Percentiles rank a stretch among this genome's conserved stretches.
Evolutionary conservation across 2,797 vertebrate genomes (phyloP).

Genomic region (Lagocephalus sceleratus): DNA sequence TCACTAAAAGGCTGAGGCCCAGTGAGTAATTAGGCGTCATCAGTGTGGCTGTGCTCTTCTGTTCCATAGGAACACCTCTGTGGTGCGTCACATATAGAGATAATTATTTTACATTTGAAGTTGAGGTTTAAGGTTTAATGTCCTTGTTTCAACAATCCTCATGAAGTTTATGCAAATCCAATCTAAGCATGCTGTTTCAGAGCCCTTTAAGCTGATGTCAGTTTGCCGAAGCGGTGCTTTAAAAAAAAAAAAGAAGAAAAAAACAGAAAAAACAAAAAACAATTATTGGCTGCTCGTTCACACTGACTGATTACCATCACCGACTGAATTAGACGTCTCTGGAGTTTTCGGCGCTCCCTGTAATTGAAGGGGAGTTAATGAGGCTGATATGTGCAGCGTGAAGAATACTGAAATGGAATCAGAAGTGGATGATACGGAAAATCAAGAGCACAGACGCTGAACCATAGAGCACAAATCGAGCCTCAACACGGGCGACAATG

Average conservation of each 20-base stretch:
- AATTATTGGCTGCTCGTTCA: constrained; percentile 53
- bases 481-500: too few relatives aligned
- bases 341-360: constrained; percentile 43
- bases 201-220: constrained; percentile 9
- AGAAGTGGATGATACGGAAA: constrained; percentile 10
- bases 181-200: constrained; percentile 16
- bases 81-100: too few relatives aligned
- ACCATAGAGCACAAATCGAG: neutral
- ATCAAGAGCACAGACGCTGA: neutral
- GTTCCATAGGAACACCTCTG: too few relatives aligned
- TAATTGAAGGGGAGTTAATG: constrained; percentile 54
- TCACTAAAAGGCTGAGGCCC: too few relatives aligned
- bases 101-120: too few relatives aligned
- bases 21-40: too few relatives aligned
- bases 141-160: constrained; percentile 1
- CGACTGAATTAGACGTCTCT: constrained; percentile 46
- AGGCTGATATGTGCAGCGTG: constrained; percentile 35
- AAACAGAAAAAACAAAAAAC: too few relatives aligned
- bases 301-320: constrained; percentile 52
- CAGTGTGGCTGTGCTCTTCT: too few relatives aligned
- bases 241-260: constrained; percentile 1
- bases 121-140: neutral
- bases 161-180: constrained; percentile 3
- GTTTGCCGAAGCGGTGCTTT: constrained; percentile 35
- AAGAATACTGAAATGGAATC: constrained; percentile 32